Conservation (phyloP, 2,113 vertebrate species). For the Corythornis vintsioides region DNA sequence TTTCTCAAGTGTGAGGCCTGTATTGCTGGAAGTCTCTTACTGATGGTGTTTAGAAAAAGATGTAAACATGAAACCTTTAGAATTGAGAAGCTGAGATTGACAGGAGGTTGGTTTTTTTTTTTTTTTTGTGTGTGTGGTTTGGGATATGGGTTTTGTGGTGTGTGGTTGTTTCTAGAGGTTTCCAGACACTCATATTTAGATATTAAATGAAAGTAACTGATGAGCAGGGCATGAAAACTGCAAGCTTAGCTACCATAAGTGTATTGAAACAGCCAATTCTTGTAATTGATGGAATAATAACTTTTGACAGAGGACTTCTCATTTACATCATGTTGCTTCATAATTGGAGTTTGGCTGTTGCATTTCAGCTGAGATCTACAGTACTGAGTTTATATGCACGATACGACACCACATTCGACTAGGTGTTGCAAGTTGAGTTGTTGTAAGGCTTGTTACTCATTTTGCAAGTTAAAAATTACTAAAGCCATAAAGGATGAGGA, state of each 20-base stretch:
- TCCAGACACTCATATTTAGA: neutral
- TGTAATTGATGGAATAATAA: slow-evolving; percentile 9
- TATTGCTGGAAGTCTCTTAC: neutral
- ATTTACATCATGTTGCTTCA: neutral
- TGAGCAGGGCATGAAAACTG: neutral
- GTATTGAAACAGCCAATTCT: neutral
- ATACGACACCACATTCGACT: neutral
- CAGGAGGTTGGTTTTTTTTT: neutral
- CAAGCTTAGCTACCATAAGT: neutral
- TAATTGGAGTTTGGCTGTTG: neutral
- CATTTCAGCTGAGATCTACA: neutral
- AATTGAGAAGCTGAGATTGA: neutral
- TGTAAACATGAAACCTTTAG: neutral
- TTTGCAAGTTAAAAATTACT: slow-evolving; percentile 11
- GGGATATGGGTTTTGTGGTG: neutral
- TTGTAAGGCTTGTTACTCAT: neutral
- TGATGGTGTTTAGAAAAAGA: neutral
- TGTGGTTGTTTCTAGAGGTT: neutral
- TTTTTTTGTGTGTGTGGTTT: neutral
- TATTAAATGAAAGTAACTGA: neutral
- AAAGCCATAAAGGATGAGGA: neutral
- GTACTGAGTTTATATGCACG: neutral
- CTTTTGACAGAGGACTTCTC: neutral
- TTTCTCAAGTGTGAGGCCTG: neutral
- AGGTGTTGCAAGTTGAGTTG: neutral